Conservation (phyloP, 2,888 invertebrate species). For the Hyposoter dolosus region DNA sequence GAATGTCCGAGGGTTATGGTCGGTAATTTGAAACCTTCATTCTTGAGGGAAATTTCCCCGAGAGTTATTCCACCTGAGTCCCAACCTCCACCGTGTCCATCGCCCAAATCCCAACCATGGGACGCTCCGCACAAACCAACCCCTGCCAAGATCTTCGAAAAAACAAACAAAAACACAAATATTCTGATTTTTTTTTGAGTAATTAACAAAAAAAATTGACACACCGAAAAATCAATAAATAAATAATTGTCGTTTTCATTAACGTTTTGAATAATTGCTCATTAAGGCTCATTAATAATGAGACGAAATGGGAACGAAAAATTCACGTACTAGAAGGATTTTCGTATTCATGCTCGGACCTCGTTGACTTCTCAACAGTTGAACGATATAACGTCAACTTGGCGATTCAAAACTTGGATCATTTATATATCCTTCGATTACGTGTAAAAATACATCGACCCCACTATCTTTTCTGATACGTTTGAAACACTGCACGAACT, state of each 20-base stretch:
- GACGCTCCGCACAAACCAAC: conserved; percentile 67
- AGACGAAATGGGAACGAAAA: not conserved
- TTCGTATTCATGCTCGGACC: conserved; percentile 50
- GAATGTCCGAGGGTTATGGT: conserved; percentile 69
- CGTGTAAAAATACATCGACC: conserved; percentile 35
- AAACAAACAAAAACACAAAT: conserved; percentile 5
- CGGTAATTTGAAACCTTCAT: conserved; percentile 66
- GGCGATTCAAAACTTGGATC: conserved; percentile 55
- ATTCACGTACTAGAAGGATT: conserved; percentile 38
- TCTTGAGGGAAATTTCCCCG: conserved; percentile 76
- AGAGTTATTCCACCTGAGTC: conserved; percentile 75
- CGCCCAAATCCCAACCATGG: conserved; percentile 69
- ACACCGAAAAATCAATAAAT: not conserved
- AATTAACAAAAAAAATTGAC: not conserved
- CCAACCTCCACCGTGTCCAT: conserved; percentile 68
- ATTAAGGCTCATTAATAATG: not conserved
- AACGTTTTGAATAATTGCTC: not conserved
- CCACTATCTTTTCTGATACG: conserved; percentile 41
- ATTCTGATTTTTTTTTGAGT: not conserved
- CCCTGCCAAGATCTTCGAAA: conserved; percentile 54
- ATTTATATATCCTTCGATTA: conserved; percentile 72
- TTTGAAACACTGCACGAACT: not conserved
- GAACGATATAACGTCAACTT: conserved; percentile 65
- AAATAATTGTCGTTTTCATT: not conserved
- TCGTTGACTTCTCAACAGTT: conserved; percentile 32